Conservation (phyloP, 2,797 vertebrate genomes). For the Artibeus lituratus region DNA sequence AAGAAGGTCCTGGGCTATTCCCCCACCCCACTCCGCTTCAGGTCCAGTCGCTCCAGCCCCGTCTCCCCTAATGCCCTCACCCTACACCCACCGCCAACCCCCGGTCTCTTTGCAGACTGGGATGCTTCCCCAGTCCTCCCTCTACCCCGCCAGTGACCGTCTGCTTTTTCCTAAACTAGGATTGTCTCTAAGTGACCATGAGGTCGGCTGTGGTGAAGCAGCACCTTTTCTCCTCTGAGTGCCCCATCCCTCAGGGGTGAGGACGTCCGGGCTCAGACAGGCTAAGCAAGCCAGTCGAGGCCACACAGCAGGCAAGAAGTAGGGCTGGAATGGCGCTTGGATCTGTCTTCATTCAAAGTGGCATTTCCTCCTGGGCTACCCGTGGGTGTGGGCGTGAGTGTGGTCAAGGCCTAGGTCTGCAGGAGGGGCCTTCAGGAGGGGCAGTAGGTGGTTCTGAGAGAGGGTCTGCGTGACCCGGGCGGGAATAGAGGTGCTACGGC, state of each 20-base stretch:
- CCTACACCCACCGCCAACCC: too few relatives aligned
- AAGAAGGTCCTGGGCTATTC: neutral
- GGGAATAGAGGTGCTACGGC: neutral
- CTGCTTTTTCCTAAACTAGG: neutral
- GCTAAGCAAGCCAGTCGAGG: neutral
- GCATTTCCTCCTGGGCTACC: neutral
- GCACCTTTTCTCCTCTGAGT: neutral
- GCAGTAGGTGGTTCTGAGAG: neutral
- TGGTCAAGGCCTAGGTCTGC: neutral
- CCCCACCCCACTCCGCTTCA: neutral
- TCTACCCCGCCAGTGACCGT: neutral
- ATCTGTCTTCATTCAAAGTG: neutral
- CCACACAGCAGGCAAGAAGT: neutral
- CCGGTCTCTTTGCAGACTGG: neutral
- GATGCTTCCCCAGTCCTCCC: neutral
- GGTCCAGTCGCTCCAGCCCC: neutral
- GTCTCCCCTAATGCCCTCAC: neutral
- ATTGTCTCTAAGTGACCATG: neutral
- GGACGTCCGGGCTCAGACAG: neutral
- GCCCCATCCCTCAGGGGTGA: neutral
- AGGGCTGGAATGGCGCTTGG: too few relatives aligned
- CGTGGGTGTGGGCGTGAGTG: accelerated
- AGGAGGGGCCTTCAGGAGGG: neutral
- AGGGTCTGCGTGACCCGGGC: neutral
- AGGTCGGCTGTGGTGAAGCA: neutral